Base-by-base conservation (phyloP, 2,888 invertebrate species). In the Cheilosia variabilis region DNA sequence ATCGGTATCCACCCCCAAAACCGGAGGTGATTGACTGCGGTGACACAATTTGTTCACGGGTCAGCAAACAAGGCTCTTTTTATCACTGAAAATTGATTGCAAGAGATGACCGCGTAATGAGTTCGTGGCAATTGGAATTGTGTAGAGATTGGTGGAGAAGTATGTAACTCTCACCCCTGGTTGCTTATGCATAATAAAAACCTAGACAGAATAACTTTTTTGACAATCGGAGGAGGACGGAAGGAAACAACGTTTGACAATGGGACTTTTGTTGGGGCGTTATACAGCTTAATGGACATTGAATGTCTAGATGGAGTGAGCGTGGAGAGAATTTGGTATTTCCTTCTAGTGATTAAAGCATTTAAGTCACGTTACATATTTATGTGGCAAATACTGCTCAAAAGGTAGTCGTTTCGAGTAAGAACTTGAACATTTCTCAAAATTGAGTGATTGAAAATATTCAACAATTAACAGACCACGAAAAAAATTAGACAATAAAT, bases 21-120 rank as follows among this genome's bases (percentile, higher is more conserved):
- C 19, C 4, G 2, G 47, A 17, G 68, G 52, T 65, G 57, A 76
- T 58, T 76, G 63, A 81, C 69, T 69, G 57, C 52, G 24, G 45
- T 69, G 62, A 63, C 63, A 63, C 81, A 76, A 63, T 75, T 50
- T 41, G 63, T 65, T 63, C 43, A 63, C 24, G 63, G 76, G 69
- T 76, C 76, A 76, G 76, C 19, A 76, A 75, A 81, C 76, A 45
- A 31, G 15, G 34, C 27, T 60, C 47, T 52, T 19, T 37, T 68
- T 60, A 41, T 34, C 47, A 58, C 57, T 45, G 22, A 13, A 58
- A 62, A 24, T 24, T 17, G 17, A 0, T 37, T 13, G 37, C 37
- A 13, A 47, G 13, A 69, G 1, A 22, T 10, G 37, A 50, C 41
- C 34, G 13, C 34, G 17, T 31, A 22, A 31, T 19, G 34, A 65